phyloP scores from a whole-genome alignment of 1,140 invertebrate genomes.

The Micrasema longulum region DNA sequence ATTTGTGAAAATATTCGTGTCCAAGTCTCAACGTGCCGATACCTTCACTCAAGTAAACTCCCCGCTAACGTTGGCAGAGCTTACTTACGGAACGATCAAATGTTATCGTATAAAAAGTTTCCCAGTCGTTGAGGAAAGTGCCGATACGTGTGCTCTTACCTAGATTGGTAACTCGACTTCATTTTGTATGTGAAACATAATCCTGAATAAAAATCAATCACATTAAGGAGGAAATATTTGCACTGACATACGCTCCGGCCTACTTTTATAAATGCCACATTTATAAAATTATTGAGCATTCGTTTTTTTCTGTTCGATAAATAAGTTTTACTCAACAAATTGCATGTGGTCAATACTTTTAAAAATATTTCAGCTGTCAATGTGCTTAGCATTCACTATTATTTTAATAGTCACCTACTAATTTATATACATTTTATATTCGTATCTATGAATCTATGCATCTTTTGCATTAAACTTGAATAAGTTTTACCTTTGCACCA shows the following conservation, averaged over 20 bases:
- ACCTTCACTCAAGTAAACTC: constrained; percentile 27
- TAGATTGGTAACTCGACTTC: constrained; percentile 53
- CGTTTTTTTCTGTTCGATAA: not conserved
- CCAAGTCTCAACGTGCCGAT: constrained; percentile 24
- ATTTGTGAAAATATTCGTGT: too few species aligned
- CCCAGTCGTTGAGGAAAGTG: constrained; percentile 37
- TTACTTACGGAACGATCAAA: constrained; percentile 52
- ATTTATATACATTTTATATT: too few species aligned
- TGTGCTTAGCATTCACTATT: too few species aligned
- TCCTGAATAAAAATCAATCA: constrained; percentile 54
- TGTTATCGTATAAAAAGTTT: constrained; percentile 53
- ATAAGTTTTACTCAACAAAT: not conserved
- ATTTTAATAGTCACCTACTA: too few species aligned
- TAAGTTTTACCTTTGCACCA: too few species aligned
- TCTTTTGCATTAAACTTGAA: too few species aligned
- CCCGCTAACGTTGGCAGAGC: constrained; percentile 41
- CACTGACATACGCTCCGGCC: constrained; percentile 43
- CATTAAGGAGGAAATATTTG: constrained; percentile 53
- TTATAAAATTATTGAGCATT: constrained; percentile 16
- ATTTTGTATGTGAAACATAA: constrained; percentile 56
- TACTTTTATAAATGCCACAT: constrained; percentile 5
- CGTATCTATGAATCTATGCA: too few species aligned
- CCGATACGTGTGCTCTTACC: constrained; percentile 51
- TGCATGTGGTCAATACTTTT: not conserved
- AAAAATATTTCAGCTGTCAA: too few species aligned